Conservation (phyloP, 2,797 vertebrate genomes). For the Tympanoctomys barrerae region DNA sequence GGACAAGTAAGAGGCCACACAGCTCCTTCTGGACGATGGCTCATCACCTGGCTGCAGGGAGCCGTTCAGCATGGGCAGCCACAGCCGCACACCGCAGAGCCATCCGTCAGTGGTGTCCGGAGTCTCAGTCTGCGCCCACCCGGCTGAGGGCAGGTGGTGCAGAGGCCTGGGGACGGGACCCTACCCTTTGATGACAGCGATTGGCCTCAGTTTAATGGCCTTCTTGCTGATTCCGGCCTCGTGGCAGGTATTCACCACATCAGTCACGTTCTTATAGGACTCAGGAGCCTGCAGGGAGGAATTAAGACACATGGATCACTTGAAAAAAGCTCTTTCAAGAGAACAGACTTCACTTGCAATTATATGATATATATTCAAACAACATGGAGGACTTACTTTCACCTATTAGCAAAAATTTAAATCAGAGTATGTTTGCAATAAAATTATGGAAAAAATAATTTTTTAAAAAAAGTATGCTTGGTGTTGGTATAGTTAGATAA, state of each 20-base stretch:
- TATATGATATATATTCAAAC: background rate
- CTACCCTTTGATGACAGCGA: slow-evolving; percentile 98
- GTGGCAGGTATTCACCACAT: slow-evolving; percentile 98
- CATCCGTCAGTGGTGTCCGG: slow-evolving; percentile 4
- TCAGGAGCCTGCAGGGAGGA: slow-evolving; percentile 93
- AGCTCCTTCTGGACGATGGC: background rate
- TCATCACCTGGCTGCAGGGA: slow-evolving; percentile 44
- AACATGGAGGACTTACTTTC: background rate
- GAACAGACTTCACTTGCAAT: background rate
- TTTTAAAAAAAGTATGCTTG: background rate
- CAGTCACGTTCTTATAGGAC: slow-evolving; percentile 98
- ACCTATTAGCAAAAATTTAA: slow-evolving; percentile 16
- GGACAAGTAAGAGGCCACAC: background rate
- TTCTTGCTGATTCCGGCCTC: slow-evolving; percentile 92
- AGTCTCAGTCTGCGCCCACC: slow-evolving; percentile 60
- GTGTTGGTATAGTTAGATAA: background rate
- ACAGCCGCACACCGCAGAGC: slow-evolving; percentile 45
- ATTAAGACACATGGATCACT: background rate
- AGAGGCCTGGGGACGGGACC: background rate
- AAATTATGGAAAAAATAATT: too few relatives aligned
- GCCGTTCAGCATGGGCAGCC: slow-evolving; percentile 33
- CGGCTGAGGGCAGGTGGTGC: background rate
- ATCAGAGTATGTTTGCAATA: background rate
- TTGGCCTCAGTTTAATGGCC: slow-evolving; percentile 97
- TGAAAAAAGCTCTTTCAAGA: background rate